Evolutionary conservation across 2,888 invertebrate species (phyloP).

Genomic region (Acrobeloides nanus): DNA sequence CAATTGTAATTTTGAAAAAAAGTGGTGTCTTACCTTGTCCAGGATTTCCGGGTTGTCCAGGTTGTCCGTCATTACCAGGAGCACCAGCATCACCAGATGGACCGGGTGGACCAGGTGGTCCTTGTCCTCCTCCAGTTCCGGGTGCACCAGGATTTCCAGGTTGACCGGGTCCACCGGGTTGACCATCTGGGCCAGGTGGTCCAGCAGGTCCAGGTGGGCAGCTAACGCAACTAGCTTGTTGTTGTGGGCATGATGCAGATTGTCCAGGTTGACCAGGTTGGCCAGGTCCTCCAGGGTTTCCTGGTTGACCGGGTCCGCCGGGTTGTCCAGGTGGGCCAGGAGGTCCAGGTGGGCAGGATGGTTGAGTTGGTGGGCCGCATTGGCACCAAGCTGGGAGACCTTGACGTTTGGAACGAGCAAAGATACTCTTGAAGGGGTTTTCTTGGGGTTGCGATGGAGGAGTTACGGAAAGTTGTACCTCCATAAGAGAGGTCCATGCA

Average conservation of each 20-base stretch:
- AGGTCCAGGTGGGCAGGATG: constrained; percentile 33
- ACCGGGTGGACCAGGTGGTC: too few relatives aligned
- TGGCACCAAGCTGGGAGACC: constrained; percentile 47
- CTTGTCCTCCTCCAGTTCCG: too few relatives aligned
- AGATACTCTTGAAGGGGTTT: constrained; percentile 36
- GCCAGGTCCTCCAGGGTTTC: constrained; percentile 23
- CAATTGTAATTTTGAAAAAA: too few relatives aligned
- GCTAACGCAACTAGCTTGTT: constrained; percentile 9
- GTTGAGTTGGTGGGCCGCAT: constrained; percentile 38
- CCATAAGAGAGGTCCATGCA: constrained; percentile 43
- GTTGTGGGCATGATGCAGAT: constrained; percentile 16
- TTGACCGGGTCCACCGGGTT: constrained; percentile 14
- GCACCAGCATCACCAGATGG: too few relatives aligned
- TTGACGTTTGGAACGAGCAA: constrained; percentile 37
- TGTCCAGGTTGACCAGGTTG: too few relatives aligned
- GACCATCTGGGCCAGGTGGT: constrained; percentile 14
- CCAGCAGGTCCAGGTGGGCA: constrained; percentile 13
- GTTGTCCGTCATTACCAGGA: too few relatives aligned
- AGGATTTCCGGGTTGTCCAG: too few relatives aligned
- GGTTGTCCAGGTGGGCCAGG: constrained; percentile 33
- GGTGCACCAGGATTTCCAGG: too few relatives aligned
- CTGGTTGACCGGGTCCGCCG: constrained; percentile 27
- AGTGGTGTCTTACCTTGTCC: too few relatives aligned
- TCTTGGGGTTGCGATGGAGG: constrained; percentile 24
- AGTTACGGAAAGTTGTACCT: constrained; percentile 33